Percentiles rank a stretch among this genome's conserved stretches.
Evolutionary conservation across 2,113 vertebrate species (phyloP).

Genomic region (Hystrix brachyura): DNA sequence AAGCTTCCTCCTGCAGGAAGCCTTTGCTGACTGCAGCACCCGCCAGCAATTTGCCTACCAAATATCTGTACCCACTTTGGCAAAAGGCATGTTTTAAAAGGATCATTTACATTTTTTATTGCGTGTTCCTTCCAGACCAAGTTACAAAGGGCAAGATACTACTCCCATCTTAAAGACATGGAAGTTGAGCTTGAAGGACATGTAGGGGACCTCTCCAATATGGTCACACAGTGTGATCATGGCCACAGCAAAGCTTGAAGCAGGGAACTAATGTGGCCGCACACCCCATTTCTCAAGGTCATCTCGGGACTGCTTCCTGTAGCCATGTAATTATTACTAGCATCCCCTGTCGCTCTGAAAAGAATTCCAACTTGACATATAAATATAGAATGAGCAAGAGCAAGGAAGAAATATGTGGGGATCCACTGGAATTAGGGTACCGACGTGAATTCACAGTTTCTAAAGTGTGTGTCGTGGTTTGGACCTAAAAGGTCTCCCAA

Average conservation of each 20-base stretch:
- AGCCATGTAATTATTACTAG: neutral
- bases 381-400: neutral
- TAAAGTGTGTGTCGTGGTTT: neutral
- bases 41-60: fast-evolving
- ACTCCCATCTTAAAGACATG: neutral
- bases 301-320: too few relatives aligned
- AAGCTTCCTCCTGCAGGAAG: neutral
- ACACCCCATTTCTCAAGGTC: neutral
- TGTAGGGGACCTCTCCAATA: neutral
- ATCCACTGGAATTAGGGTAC: neutral
- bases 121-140: neutral
- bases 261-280: too few relatives aligned
- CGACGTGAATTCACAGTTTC: neutral
- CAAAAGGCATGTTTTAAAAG: neutral
- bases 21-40: fast-evolving
- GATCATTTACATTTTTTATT: neutral
- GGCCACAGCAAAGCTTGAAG: neutral
- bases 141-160: neutral
- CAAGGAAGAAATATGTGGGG: neutral
- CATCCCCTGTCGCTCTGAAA: neutral
- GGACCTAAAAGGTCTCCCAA: neutral
- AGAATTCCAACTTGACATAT: neutral
- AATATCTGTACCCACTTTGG: neutral
- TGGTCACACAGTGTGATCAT: neutral
- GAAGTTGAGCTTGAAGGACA: neutral